Percentiles rank a stretch among this genome's conserved stretches.
Conservation (phyloP, 2,113 vertebrate genomes). For the Cromileptes altivelis region DNA sequence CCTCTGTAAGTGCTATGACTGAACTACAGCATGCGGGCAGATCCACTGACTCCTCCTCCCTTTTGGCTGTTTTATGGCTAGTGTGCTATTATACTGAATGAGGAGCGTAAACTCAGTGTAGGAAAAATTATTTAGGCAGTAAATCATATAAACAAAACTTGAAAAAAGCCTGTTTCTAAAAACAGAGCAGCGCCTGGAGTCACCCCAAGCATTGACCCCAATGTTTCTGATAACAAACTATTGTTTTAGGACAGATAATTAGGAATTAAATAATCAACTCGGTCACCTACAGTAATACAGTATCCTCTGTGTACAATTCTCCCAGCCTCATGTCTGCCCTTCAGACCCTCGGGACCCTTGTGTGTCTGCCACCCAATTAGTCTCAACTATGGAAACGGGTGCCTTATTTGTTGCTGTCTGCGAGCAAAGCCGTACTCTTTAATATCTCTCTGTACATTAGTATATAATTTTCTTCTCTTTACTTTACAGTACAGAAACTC, state of each 20-base stretch:
- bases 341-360: conserved; percentile 45
- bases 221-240: conserved; percentile 23
- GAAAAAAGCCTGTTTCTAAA: conserved; percentile 35
- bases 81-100: conserved; percentile 33
- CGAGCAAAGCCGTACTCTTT: conserved; percentile 77
- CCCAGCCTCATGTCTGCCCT: conserved; percentile 51
- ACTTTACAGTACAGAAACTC: conserved; percentile 95
- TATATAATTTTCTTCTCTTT: conserved; percentile 87
- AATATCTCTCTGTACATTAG: conserved; percentile 88
- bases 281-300: conserved; percentile 34
- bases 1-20: conserved; percentile 62
- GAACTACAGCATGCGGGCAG: conserved; percentile 35
- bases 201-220: background rate
- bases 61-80: conserved; percentile 16
- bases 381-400: conserved; percentile 58
- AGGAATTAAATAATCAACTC: conserved; percentile 51
- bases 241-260: conserved; percentile 31
- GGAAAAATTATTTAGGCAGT: conserved; percentile 46
- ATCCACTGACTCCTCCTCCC: conserved; percentile 6
- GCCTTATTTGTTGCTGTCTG: conserved; percentile 60
- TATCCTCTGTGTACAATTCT: conserved; percentile 27
- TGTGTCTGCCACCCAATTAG: conserved; percentile 54
- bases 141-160: conserved; percentile 35
- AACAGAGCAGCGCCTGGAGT: conserved; percentile 28
- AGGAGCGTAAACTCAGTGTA: conserved; percentile 44